Percentiles rank a stretch among this genome's conserved stretches.
These are phyloP conservation scores for Otocyon megalotis DNA, from an alignment of 2,113 vertebrate genomes.

Conservation along the genomic window DNA sequence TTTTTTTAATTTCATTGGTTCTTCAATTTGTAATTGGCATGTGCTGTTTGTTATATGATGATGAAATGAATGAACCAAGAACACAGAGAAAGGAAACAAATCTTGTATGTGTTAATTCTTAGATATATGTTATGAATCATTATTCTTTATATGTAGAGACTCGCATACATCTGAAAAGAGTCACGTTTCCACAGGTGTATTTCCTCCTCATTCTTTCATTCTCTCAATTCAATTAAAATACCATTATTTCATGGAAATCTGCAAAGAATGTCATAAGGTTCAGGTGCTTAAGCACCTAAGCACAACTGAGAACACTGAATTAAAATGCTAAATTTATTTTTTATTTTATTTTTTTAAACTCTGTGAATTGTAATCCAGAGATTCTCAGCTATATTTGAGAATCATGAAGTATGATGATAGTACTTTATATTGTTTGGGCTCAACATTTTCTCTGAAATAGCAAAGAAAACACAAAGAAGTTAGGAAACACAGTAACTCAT, in stretches of 20 bases:
- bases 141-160: neutral
- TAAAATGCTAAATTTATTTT: slow-evolving; percentile 35
- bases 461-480: neutral
- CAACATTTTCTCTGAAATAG: slow-evolving; percentile 46
- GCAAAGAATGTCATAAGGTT: neutral
- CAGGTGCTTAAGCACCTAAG: neutral
- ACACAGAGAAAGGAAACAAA: neutral
- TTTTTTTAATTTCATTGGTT: neutral
- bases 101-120: neutral
- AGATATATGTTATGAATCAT: neutral
- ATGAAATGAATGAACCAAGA: slow-evolving; percentile 48
- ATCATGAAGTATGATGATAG: neutral
- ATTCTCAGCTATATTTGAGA: neutral
- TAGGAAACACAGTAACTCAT: slow-evolving; percentile 50
- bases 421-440: slow-evolving; percentile 18
- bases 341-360: slow-evolving; percentile 52
- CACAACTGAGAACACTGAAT: neutral
- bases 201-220: slow-evolving; percentile 28
- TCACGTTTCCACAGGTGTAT: neutral
- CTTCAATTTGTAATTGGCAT: neutral
- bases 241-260: neutral
- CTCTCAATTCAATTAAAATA: slow-evolving; percentile 42
- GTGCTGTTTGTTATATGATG: neutral
- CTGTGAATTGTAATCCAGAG: slow-evolving; percentile 65
- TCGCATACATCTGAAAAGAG: neutral